These are phyloP conservation scores for Oceanodroma leucorhoa DNA, from an alignment of 2,797 vertebrate species.

Conservation along the genomic window DNA sequence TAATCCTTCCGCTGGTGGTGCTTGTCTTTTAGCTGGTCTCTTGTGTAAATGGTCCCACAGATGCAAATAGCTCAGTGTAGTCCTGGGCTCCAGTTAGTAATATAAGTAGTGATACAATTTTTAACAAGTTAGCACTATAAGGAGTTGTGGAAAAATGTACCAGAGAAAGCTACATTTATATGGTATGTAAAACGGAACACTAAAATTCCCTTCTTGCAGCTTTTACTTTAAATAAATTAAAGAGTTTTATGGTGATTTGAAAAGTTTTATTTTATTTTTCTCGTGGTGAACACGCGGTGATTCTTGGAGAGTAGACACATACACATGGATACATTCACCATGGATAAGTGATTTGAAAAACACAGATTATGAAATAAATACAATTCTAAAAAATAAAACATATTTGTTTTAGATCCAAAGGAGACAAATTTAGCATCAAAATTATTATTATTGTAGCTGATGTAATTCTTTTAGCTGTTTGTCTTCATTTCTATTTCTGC, in stretches of 20 bases:
- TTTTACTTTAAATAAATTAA: background rate
- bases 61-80: background rate
- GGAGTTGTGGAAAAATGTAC: background rate
- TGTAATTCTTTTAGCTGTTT: background rate
- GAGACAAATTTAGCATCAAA: background rate
- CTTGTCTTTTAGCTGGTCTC: background rate
- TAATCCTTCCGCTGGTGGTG: background rate
- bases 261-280: background rate
- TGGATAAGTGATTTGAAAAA: background rate
- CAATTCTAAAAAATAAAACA: background rate
- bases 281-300: background rate
- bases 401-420: background rate
- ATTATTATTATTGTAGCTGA: background rate
- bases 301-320: background rate
- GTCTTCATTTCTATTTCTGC: conserved; percentile 82
- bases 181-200: background rate
- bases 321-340: background rate
- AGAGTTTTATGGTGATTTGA: background rate
- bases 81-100: background rate
- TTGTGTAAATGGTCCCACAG: background rate
- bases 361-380: background rate
- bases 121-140: background rate
- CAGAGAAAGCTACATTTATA: background rate
- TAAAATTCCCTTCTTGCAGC: background rate
- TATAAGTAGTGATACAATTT: background rate